Base-by-base conservation (phyloP, 2,797 vertebrate species). In the Amblyraja radiata region DNA sequence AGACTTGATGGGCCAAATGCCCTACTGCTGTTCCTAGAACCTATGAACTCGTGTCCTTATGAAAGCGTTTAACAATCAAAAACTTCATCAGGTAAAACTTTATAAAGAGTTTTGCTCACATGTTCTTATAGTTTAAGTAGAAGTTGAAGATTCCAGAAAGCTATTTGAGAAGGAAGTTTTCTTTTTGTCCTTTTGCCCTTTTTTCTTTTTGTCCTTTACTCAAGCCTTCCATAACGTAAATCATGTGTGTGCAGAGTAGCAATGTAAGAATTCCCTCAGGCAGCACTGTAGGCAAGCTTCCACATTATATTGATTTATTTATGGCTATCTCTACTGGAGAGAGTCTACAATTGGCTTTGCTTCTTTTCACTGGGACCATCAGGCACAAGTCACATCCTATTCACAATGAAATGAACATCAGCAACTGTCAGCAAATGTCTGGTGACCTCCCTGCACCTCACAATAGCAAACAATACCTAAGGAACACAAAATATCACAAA, bases 321-420 rank as follows among this genome's bases (percentile, higher is more conserved):
- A 88, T 88, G 84, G 18, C 61, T n/a, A 88, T 88, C 28, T 65
- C 84, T 16, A 32, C 16, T 36, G n/a, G 16, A 63, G 61, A 88
- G 14, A 32, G 61, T 32, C 61, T 63, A 32, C 28, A 65, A 86
- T 63, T 86, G 58, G 28, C 83, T 86, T 18, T 65, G 28, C 61
- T 21, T 88, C 61, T n/a, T 63, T 88, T 88, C 84, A 88, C 61
- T 65, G 61, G 84, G 84, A 65, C 61, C 14, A 32, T 65, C 84
- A 18, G 84, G 84, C 63, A 32, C 28, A 65, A 32, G n/a, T 88
- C 84, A 88, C n/a, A 8, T 88, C 61, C 28, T 21, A 88, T 65
- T 2, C 61, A 65, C 14, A 6, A n/a, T n/a, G 14, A 88, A 65
- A 21, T 88, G 14, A 88, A 88, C 32, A 65, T 61, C 61, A 88